Percentiles rank a stretch among this genome's conserved stretches.
phyloP scores from a whole-genome alignment of 1,140 invertebrate genomes.

The Periplaneta americana region DNA sequence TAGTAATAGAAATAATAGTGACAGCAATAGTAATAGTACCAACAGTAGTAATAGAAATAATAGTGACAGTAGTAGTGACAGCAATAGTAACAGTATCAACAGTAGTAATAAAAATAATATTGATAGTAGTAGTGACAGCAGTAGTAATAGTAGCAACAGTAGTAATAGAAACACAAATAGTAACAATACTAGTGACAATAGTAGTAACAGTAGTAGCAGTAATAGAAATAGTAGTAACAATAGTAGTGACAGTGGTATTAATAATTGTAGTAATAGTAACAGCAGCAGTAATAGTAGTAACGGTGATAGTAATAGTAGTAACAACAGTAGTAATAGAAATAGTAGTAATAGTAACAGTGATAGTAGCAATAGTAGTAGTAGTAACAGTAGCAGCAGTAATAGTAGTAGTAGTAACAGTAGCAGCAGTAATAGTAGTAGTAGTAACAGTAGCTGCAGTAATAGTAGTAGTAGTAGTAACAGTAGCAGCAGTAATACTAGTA shows the following conservation, averaged over 20 bases:
- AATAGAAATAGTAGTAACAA: neutral
- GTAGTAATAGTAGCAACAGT: neutral
- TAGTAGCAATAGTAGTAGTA: neutral
- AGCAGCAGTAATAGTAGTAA: neutral
- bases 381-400: neutral
- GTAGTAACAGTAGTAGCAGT: neutral
- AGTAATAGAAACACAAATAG: neutral
- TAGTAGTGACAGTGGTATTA: neutral
- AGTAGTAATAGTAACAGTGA: neutral
- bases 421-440: neutral
- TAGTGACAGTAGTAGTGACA: neutral
- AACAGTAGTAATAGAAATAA: neutral
- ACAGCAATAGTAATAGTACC: neutral
- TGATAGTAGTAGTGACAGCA: neutral
- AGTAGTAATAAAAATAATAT: too few relatives aligned
- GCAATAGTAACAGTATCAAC: neutral
- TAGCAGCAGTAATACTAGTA: too few relatives aligned
- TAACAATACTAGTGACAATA: neutral
- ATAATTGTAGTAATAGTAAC: neutral
- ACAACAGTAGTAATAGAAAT: neutral
- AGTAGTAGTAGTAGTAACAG: neutral
- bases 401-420: neutral
- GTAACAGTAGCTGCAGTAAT: too few relatives aligned
- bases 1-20: neutral
- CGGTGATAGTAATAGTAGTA: neutral